phyloP scores from a whole-genome alignment of 2,888 invertebrate species.

The Smittia aterrima region DNA sequence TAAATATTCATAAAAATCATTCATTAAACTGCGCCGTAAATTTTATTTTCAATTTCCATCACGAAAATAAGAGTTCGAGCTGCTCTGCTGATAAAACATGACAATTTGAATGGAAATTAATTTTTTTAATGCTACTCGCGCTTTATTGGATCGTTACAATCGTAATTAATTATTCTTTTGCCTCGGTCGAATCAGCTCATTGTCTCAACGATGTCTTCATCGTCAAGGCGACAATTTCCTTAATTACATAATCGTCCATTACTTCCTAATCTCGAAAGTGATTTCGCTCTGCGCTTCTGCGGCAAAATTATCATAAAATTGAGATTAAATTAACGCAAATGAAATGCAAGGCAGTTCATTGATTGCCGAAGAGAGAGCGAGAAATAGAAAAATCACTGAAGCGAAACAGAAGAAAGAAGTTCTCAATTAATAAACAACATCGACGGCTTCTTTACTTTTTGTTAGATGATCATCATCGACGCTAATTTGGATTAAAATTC shows the following conservation, averaged over 20 bases:
- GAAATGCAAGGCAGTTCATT: slow-evolving; percentile 4
- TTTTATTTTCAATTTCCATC: slow-evolving; percentile 32
- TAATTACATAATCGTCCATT: neutral
- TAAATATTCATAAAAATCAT: slow-evolving; percentile 40
- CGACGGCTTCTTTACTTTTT: neutral
- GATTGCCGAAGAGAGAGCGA: neutral
- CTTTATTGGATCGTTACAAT: neutral
- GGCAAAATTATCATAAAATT: slow-evolving; percentile 36
- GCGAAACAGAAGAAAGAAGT: neutral
- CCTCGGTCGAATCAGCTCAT: no score
- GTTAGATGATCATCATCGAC: neutral
- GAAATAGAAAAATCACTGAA: neutral
- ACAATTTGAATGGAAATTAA: slow-evolving; percentile 12
- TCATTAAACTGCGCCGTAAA: slow-evolving; percentile 38
- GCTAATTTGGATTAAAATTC: slow-evolving; percentile 33
- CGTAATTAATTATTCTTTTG: neutral
- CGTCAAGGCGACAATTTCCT: neutral
- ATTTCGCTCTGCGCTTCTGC: neutral
- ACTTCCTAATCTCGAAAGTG: neutral
- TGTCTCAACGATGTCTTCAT: neutral
- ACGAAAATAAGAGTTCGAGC: neutral
- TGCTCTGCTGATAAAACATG: neutral
- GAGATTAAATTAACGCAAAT: slow-evolving; percentile 35
- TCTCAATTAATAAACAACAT: neutral
- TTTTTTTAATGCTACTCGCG: neutral